These are phyloP conservation scores for Drosophila lowei DNA, from an alignment of 1,140 invertebrate genomes.

Conservation along the genomic window DNA sequence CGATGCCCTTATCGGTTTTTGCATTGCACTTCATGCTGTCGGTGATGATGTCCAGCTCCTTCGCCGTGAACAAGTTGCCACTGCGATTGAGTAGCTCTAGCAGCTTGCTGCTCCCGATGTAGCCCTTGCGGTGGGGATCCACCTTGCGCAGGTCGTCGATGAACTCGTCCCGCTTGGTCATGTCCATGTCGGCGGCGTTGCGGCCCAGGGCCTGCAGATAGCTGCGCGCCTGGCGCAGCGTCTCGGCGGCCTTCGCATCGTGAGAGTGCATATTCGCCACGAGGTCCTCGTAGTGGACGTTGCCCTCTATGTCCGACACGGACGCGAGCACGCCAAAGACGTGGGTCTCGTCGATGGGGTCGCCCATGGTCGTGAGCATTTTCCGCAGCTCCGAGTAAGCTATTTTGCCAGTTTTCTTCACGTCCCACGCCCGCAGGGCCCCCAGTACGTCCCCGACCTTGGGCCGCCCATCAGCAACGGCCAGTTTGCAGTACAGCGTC, in stretches of 20 bases:
- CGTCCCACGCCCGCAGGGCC: slow-evolving; percentile 90
- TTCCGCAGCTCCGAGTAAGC: slow-evolving; percentile 94
- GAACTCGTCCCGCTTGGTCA: slow-evolving; percentile 36
- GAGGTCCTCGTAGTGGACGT: slow-evolving; percentile 33
- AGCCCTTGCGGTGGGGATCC: slow-evolving; percentile 17
- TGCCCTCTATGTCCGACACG: slow-evolving; percentile 3
- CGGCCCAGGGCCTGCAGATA: slow-evolving; percentile 53
- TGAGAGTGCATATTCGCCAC: slow-evolving; percentile 21
- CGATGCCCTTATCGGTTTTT: slow-evolving; percentile 6
- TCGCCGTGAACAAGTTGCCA: slow-evolving; percentile 24
- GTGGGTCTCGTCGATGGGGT: slow-evolving; percentile 95
- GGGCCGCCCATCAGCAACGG: slow-evolving; percentile 8
- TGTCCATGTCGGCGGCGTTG: slow-evolving; percentile 47
- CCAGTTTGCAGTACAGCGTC: slow-evolving; percentile 42
- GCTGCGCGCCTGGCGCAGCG: slow-evolving; percentile 16
- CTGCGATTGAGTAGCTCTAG: slow-evolving; percentile 34
- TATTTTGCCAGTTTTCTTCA: slow-evolving; percentile 95
- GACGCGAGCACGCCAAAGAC: slow-evolving; percentile 21
- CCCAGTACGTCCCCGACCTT: slow-evolving; percentile 50
- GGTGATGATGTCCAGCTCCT: slow-evolving; percentile 38
- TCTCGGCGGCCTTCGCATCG: slow-evolving; percentile 1
- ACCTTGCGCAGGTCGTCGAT: slow-evolving; percentile 23
- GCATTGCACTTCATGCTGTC: slow-evolving; percentile 27
- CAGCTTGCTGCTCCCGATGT: slow-evolving; percentile 13
- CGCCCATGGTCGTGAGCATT: slow-evolving; percentile 97